These are phyloP conservation scores for Drosophila nigrodunni DNA, from an alignment of 1,140 invertebrate genomes.

Conservation along the genomic window DNA sequence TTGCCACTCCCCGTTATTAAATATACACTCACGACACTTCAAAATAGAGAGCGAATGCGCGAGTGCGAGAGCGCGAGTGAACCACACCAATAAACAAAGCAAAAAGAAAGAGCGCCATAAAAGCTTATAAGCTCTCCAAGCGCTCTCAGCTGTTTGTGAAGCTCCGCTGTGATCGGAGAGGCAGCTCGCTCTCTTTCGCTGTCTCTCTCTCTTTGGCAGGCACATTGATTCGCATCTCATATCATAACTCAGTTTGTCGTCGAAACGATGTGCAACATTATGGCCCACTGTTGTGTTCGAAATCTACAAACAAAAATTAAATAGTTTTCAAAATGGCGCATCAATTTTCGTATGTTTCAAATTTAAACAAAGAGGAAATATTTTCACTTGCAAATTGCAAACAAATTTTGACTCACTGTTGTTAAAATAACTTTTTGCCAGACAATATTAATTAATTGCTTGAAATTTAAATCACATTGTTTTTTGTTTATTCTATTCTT, in stretches of 20 bases:
- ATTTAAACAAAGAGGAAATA: conserved; percentile 7
- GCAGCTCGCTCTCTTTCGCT: conserved; percentile 1
- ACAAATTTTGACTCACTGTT: background rate
- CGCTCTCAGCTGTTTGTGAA: conserved; percentile 3
- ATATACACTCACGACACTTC: conserved; percentile 17
- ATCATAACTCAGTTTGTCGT: conserved; percentile 42
- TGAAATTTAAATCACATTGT: conserved; percentile 68
- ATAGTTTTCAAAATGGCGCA: conserved; percentile 30
- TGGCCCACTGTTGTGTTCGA: conserved; percentile 8
- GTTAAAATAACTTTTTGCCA: conserved; percentile 29
- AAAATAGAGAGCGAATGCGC: background rate
- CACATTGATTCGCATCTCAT: conserved; percentile 36
- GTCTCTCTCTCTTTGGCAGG: conserved; percentile 2
- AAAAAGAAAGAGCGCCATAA: background rate
- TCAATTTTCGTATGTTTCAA: background rate
- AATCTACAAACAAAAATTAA: background rate
- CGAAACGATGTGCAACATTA: conserved; percentile 45
- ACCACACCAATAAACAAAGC: too few relatives aligned
- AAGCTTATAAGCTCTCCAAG: conserved; percentile 18
- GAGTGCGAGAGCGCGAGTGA: background rate
- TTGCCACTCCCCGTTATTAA: conserved; percentile 46
- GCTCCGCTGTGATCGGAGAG: conserved; percentile 7
- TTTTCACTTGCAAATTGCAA: conserved; percentile 9
- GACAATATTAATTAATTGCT: conserved; percentile 70
- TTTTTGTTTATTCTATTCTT: conserved; percentile 39